phyloP scores from a whole-genome alignment of 2,888 invertebrate genomes.

The Sinhomidia bicolor region DNA sequence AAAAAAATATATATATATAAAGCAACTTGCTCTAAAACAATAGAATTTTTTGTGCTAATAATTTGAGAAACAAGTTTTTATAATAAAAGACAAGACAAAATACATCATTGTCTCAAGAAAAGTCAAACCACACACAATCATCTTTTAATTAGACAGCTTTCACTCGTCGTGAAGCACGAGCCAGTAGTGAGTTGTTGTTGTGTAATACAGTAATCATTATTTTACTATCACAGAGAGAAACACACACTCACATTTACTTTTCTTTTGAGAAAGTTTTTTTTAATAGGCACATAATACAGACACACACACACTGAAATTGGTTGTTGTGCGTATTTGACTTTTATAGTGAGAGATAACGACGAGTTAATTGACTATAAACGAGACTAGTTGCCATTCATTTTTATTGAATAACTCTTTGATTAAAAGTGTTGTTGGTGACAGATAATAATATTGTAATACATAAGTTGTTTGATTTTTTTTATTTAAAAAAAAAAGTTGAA shows the following conservation, averaged over 20 bases:
- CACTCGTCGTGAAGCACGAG: slow-evolving; percentile 47
- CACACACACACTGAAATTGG: neutral
- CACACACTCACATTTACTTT: too few species aligned
- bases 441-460: neutral
- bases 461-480: slow-evolving; percentile 34
- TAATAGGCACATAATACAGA: too few species aligned
- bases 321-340: slow-evolving; percentile 21
- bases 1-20: too few species aligned
- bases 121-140: neutral
- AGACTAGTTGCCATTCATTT: slow-evolving; percentile 34
- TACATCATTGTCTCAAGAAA: slow-evolving; percentile 31
- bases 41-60: slow-evolving; percentile 62
- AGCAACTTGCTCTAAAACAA: slow-evolving; percentile 16
- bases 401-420: slow-evolving; percentile 35
- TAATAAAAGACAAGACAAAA: slow-evolving; percentile 45
- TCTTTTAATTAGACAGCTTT: slow-evolving; percentile 53
- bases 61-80: slow-evolving; percentile 42
- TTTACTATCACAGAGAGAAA: neutral
- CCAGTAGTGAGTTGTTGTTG: slow-evolving; percentile 28
- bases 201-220: slow-evolving; percentile 23
- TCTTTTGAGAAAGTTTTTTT: too few species aligned
- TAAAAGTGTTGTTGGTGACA: neutral
- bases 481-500: slow-evolving; percentile 37
- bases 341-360: slow-evolving; percentile 7
- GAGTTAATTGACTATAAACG: slow-evolving; percentile 34